These are phyloP conservation scores for Drosophila pectinifera DNA, from an alignment of 1,140 invertebrate genomes.

Conservation along the genomic window DNA sequence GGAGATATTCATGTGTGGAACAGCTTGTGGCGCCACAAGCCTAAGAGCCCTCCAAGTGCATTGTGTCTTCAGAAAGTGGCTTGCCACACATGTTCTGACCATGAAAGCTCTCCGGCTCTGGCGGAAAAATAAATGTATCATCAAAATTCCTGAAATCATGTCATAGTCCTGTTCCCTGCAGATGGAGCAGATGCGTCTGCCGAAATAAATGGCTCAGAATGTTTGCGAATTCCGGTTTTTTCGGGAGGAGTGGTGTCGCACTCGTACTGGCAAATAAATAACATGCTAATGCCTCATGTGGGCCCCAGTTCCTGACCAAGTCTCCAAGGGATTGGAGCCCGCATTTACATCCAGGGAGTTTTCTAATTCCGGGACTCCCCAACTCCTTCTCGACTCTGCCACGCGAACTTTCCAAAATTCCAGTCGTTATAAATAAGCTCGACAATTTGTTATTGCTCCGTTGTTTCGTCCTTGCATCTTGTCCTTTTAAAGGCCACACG, in stretches of 20 bases:
- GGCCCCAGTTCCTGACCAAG: slow-evolving; percentile 20
- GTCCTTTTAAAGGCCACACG: slow-evolving; percentile 64
- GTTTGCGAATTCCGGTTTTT: neutral
- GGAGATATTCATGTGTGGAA: neutral
- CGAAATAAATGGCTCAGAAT: slow-evolving; percentile 49
- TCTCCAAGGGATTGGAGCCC: slow-evolving; percentile 29
- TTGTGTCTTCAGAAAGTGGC: slow-evolving; percentile 12
- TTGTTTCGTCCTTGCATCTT: no score
- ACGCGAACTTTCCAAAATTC: slow-evolving; percentile 58
- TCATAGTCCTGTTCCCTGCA: slow-evolving; percentile 30
- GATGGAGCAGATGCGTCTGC: slow-evolving; percentile 41
- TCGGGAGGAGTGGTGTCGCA: neutral
- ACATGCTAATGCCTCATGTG: slow-evolving; percentile 54
- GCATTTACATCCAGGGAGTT: slow-evolving; percentile 8
- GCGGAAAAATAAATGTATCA: slow-evolving; percentile 34
- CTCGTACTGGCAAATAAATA: slow-evolving; percentile 37
- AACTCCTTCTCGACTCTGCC: neutral
- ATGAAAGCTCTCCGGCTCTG: slow-evolving; percentile 14
- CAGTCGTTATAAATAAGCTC: slow-evolving; percentile 63
- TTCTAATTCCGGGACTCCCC: slow-evolving; percentile 38
- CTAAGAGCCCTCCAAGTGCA: slow-evolving; percentile 2
- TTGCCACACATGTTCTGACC: slow-evolving; percentile 40
- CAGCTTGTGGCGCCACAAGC: slow-evolving; percentile 2
- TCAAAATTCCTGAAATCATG: slow-evolving; percentile 51
- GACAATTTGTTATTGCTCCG: slow-evolving; percentile 43